A percentile compares a stretch with the other conserved stretches of the same genome.
These are phyloP conservation scores for Hippopotamus amphibius DNA, from an alignment of 2,113 vertebrate species.

Conservation along the genomic window DNA sequence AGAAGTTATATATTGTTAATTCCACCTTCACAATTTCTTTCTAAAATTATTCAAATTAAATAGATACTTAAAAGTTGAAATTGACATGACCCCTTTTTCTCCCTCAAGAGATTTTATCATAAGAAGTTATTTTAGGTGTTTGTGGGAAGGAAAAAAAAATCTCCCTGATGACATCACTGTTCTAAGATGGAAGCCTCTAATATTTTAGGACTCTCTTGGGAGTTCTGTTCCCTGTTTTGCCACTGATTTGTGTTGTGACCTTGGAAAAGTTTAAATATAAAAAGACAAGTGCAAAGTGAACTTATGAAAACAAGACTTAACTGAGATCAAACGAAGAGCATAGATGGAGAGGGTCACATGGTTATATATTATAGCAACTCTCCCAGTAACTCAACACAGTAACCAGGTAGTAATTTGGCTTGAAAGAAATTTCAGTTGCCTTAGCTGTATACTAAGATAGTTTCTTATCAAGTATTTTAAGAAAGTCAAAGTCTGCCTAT, in stretches of 20 bases:
- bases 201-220: conserved; percentile 45
- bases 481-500: not conserved
- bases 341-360: not conserved
- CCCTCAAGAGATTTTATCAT: conserved; percentile 18
- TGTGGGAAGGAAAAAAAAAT: conserved; percentile 20
- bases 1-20: not conserved
- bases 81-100: not conserved
- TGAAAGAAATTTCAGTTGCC: not conserved
- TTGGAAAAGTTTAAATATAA: conserved; percentile 50
- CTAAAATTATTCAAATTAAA: conserved; percentile 47
- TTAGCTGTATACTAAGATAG: not conserved
- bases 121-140: conserved; percentile 66
- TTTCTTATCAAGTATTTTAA: not conserved
- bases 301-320: conserved; percentile 22
- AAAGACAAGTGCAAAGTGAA: conserved; percentile 21
- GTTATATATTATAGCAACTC: not conserved
- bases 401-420: not conserved
- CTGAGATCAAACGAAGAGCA: not conserved
- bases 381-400: not conserved
- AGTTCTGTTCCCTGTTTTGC: not conserved
- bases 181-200: conserved; percentile 42
- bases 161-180: conserved; percentile 29
- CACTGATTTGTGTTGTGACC: conserved; percentile 21
- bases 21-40: not conserved
- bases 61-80: conserved; percentile 15